Evolutionary conservation across 30 jellyfish, hydroid and myxozoan species (phyloP).

Genomic region (Calvadosia cruxmelitensis): DNA sequence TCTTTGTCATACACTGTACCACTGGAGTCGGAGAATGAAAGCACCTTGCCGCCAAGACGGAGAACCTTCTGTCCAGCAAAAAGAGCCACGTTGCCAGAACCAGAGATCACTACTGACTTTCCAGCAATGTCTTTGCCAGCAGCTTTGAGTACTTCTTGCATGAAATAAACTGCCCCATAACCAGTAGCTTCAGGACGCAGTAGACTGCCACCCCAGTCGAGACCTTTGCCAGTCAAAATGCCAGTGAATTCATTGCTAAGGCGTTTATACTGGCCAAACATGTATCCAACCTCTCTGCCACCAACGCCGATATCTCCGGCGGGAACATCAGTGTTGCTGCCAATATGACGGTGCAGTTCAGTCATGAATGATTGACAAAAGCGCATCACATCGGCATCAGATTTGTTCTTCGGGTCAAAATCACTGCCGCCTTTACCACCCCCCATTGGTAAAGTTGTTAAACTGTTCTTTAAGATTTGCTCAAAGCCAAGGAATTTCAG

Average conservation of each 20-base stretch:
- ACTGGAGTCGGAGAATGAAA: slow-evolving; percentile 65
- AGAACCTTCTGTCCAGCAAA: slow-evolving; percentile 65
- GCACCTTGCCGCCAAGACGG: slow-evolving; percentile 69
- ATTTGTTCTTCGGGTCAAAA: slow-evolving; percentile 70
- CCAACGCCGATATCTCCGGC: slow-evolving; percentile 95
- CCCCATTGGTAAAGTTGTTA: slow-evolving; percentile 82
- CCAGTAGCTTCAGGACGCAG: slow-evolving; percentile 95
- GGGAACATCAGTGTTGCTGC: slow-evolving; percentile 81
- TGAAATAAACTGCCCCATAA: slow-evolving; percentile 65
- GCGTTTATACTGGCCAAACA: slow-evolving; percentile 83
- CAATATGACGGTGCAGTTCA: slow-evolving; percentile 57
- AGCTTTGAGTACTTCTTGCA: slow-evolving; percentile 47
- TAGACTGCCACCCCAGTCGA: slow-evolving; percentile 83
- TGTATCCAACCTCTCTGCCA: slow-evolving; percentile 73
- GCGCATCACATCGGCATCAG: slow-evolving; percentile 83
- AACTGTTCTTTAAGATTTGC: slow-evolving; percentile 65
- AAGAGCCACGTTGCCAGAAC: slow-evolving; percentile 84
- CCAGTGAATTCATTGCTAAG: slow-evolving; percentile 70
- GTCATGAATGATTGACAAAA: slow-evolving; percentile 91
- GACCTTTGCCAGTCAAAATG: slow-evolving; percentile 75
- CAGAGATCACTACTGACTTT: slow-evolving; percentile 59
- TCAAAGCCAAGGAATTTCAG: slow-evolving; percentile 79
- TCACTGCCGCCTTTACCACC: slow-evolving; percentile 94
- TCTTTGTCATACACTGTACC: slow-evolving; percentile 42
- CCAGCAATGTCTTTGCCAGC: slow-evolving; percentile 22